phyloP scores from a whole-genome alignment of 1,140 invertebrate genomes.

The Brachionus calyciflorus region DNA sequence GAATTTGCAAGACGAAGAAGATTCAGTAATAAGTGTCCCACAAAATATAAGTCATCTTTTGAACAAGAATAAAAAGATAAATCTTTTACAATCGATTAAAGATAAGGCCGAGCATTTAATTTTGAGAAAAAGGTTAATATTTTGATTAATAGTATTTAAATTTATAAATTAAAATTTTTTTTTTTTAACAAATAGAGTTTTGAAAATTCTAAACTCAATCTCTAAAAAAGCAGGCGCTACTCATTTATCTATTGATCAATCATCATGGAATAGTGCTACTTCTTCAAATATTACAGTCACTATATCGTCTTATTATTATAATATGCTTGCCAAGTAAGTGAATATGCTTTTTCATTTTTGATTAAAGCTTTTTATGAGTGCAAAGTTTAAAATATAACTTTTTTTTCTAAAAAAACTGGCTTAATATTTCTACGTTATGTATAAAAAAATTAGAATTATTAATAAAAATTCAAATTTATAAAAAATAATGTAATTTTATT shows the following conservation, averaged over 20 bases:
- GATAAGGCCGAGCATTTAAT: conserved; percentile 42
- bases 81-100: conserved; percentile 38
- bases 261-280: conserved; percentile 33
- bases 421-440: no score
- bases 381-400: no score
- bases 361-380: no score
- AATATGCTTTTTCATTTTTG: not conserved
- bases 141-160: not conserved
- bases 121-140: conserved; percentile 14
- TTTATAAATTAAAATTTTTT: not conserved
- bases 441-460: no score
- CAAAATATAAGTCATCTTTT: conserved; percentile 35
- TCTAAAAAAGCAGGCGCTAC: conserved; percentile 12
- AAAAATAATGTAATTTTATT: no score
- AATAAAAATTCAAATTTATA: no score
- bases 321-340: conserved; percentile 13
- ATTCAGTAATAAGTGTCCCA: conserved; percentile 29
- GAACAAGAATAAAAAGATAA: conserved; percentile 44
- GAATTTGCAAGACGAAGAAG: conserved; percentile 44
- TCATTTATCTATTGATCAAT: conserved; percentile 17
- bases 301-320: conserved; percentile 18
- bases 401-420: not conserved
- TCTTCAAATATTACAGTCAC: conserved; percentile 6
- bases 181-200: conserved; percentile 36
- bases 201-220: conserved; percentile 25